Base-by-base conservation (phyloP, 2,888 invertebrate genomes). In the Galeopsomyia nigrocyanea region DNA sequence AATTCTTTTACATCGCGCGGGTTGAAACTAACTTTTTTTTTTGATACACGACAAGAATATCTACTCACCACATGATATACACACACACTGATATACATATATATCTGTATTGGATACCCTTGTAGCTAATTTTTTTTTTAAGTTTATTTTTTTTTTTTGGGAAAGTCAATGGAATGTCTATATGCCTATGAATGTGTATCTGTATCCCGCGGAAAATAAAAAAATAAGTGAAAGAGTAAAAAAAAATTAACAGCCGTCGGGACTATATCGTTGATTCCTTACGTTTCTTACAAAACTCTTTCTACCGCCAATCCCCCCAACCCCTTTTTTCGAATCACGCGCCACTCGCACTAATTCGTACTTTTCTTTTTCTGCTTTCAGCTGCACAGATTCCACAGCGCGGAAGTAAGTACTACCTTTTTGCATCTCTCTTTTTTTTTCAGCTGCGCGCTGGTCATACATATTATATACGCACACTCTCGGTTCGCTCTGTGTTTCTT, bases 351-450 rank as follows among this genome's bases (percentile, higher is more conserved):
- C 79, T 82, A 79, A 84, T 81, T 82, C 75, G 58, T 73, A 77
- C 75, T 81, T 81, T 84, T 81, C 84, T 86, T 88, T 39, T 87
- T 89, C 87, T 89, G 89, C 90, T 90, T 93, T 81, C 92, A 94
- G 94, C 94, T 92, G 94, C 94, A 88, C 94, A 94, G 92, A 94
- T 94, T 87, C 94, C 94, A 87, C 94, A 94, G 90, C 93, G 94
- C 90, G 94, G 93, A 92, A 93, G 94, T 94, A 89, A 94, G 94
- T 93, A 91, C 87, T 47, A 70, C 16, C 71, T 74, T 73, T 70
- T 64, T 71, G 60, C 56, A 58, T 67, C 10, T 39, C 7, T 39
- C 5, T 39, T 47, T 63, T 21, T 21, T 7, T 22, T 46, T 46
- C 31, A 16, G 21, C 26, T 21, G n/a, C n/a, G 16, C n/a, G 7